Evolutionary conservation across 2,888 invertebrate species (phyloP).

Genomic region (Rhodophaea formosa): DNA sequence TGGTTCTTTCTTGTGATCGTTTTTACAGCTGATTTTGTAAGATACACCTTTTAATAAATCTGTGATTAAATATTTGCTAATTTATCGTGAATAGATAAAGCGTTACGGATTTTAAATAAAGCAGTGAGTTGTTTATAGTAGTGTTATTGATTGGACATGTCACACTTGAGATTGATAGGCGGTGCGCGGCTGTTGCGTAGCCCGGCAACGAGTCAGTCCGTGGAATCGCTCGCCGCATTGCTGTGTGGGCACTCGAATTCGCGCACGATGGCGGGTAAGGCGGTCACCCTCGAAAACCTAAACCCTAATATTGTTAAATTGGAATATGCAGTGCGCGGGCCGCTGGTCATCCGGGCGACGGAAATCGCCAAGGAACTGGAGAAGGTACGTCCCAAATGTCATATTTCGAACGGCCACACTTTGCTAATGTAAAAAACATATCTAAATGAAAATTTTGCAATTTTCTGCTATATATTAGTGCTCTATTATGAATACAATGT

Average conservation of each 20-base stretch:
- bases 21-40: not conserved
- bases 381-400: conserved; percentile 75
- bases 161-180: conserved; percentile 60
- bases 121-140: conserved; percentile 41
- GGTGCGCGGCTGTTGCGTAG: conserved; percentile 52
- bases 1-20: not conserved
- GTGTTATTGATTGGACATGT: conserved; percentile 62
- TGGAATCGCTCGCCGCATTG: not conserved
- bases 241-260: conserved; percentile 60
- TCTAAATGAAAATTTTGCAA: not conserved
- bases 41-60: not conserved
- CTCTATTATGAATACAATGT: not conserved
- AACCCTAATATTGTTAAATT: conserved; percentile 91
- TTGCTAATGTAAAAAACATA: not conserved
- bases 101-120: not conserved
- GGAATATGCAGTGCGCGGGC: conserved; percentile 97
- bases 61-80: conserved; percentile 1
- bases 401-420: not conserved
- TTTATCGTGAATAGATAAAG: not conserved
- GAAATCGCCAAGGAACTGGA: conserved; percentile 93
- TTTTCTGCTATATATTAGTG: not conserved
- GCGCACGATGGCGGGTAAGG: conserved; percentile 21
- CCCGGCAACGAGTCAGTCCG: conserved; percentile 24
- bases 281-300: conserved; percentile 83
- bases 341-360: conserved; percentile 91